These are phyloP conservation scores for Trichomalopsis sarcophagae DNA, from an alignment of 1,140 invertebrate genomes.

Conservation along the genomic window DNA sequence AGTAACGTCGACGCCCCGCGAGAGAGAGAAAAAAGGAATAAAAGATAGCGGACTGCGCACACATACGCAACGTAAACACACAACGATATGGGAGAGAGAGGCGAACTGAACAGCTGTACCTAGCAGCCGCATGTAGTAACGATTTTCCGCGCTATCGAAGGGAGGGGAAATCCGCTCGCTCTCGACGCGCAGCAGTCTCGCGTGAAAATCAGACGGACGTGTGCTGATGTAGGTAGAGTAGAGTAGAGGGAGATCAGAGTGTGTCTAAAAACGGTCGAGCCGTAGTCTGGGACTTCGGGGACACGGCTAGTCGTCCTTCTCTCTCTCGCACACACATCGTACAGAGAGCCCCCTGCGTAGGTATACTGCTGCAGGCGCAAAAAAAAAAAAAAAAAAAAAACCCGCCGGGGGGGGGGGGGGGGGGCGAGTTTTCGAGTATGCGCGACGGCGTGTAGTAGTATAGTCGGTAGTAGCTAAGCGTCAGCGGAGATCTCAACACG, in stretches of 20 bases:
- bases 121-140: background rate
- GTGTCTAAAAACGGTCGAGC: slow-evolving; percentile 31
- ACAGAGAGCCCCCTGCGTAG: background rate
- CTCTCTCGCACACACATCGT: background rate
- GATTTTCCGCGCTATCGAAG: slow-evolving; percentile 18
- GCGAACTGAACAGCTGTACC: slow-evolving; percentile 28
- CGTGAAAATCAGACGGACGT: background rate
- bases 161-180: background rate
- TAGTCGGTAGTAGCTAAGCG: background rate
- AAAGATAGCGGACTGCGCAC: background rate
- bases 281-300: background rate
- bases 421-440: slow-evolving; percentile 2
- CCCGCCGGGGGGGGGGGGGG: too few relatives aligned
- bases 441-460: background rate
- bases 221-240: background rate
- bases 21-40: background rate
- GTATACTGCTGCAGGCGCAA: background rate
- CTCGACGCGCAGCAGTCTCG: background rate
- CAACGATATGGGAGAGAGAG: background rate
- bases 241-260: background rate
- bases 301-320: slow-evolving; percentile 1
- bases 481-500: background rate
- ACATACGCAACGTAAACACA: slow-evolving; percentile 17
- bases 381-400: too few relatives aligned
- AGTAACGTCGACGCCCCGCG: background rate